Evolutionary conservation across 2,888 invertebrate genomes (phyloP), one percentile per base, ranked within the genome.

Genomic region (Creontiades dilutus): DNA sequence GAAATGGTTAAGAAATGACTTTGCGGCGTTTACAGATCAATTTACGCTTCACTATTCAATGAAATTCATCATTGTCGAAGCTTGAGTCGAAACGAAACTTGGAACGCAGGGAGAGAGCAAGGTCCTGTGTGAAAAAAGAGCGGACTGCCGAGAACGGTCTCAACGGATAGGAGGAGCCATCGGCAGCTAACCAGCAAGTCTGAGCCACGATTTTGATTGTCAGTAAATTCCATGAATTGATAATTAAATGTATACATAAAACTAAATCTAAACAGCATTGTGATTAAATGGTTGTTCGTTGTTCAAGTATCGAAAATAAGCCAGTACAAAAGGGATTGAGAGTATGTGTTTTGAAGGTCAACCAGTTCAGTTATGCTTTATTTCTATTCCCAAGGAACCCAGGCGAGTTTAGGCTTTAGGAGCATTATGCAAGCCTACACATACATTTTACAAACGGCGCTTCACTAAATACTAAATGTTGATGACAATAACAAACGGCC

Each of bases 101-200:
- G 19, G 85, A 85, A 19, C 85, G 57, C 23, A 27, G 16, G 16
- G 82, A 61, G 61, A 85, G 68, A 61, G n/a, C 28, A 37, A 85
- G 57, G 85, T 61, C 85, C 85, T 85, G 85, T 85, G 85, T 85
- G 85, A 85, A 85, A 85, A 85, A 85, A 85, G 85, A 85, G 85
- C 85, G 85, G 85, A 46, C 85, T 28, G 61, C 57, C n/a, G n/a
- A 16, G 85, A 61, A 52, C 4, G 23, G 23, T 7, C 37, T 1
- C 46, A 13, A 12, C 0, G 82, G 13, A n/a, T 85, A 61, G 27
- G 85, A 14, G 23, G 61, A 85, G 85, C 85, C 19, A 3, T 5
- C 7, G 48, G 48, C 14, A 47, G 82, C 82, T 78, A 78, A 78
- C 78, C 47, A 9, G 23, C n/a, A 37, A 37, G 37, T 37, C 7